phyloP scores from a whole-genome alignment of 2,888 invertebrate genomes.

The Tenthredo scrophulariae region DNA sequence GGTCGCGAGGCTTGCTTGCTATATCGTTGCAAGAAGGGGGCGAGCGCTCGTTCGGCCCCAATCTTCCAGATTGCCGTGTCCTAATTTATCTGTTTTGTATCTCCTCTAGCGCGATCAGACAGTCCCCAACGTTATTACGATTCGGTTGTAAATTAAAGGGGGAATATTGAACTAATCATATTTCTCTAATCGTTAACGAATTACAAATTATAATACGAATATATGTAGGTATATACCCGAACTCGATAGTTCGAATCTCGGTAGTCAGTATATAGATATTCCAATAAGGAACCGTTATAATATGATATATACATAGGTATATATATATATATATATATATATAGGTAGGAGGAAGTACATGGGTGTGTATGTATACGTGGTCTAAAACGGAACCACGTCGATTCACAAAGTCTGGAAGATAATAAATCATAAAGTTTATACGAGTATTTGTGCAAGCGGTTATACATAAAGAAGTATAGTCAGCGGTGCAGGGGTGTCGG shows the following conservation, averaged over 20 bases:
- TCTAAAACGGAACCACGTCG: not conserved
- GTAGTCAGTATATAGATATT: not conserved
- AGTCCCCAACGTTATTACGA: conserved; percentile 19
- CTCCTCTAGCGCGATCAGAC: conserved; percentile 55
- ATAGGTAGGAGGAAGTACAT: too few relatives aligned
- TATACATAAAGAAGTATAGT: conserved; percentile 7
- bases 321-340: not conserved
- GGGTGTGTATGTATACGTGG: not conserved
- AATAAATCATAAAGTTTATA: conserved; percentile 67
- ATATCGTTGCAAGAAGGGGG: conserved; percentile 14
- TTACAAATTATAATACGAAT: not conserved
- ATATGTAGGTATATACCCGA: not conserved
- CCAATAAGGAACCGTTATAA: not conserved
- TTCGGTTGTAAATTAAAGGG: conserved; percentile 42
- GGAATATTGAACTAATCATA: not conserved
- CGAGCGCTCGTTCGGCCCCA: conserved; percentile 55
- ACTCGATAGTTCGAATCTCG: not conserved
- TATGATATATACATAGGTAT: not conserved
- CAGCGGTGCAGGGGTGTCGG: not conserved
- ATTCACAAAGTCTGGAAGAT: conserved; percentile 50
- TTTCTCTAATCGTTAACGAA: conserved; percentile 14
- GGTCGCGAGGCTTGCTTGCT: conserved; percentile 9
- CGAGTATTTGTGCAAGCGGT: conserved; percentile 50
- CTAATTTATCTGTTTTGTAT: conserved; percentile 65
- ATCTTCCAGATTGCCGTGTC: conserved; percentile 63